These are phyloP conservation scores for Ceyx melanurus DNA, from an alignment of 2,113 vertebrate genomes.

Conservation along the genomic window DNA sequence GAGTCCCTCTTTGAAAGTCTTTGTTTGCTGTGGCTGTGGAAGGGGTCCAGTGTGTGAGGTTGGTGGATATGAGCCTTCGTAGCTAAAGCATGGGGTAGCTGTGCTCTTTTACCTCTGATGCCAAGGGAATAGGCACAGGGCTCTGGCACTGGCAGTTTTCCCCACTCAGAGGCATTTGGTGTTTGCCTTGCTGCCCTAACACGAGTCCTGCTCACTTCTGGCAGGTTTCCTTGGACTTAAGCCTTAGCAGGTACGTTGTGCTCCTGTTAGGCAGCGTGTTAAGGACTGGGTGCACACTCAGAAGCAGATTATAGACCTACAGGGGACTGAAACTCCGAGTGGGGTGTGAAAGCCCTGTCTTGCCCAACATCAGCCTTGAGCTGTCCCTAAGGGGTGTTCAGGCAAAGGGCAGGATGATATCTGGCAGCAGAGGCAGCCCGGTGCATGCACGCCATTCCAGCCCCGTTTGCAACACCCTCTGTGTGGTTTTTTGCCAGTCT, in stretches of 20 bases:
- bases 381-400: not conserved
- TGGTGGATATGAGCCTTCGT: not conserved
- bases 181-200: not conserved
- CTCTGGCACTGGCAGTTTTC: not conserved
- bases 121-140: not conserved
- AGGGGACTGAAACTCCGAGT: not conserved
- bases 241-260: not conserved
- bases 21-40: not conserved
- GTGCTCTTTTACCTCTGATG: not conserved
- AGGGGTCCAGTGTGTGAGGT: not conserved
- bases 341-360: not conserved
- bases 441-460: rapidly evolving
- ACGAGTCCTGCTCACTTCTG: not conserved
- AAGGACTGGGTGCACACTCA: not conserved
- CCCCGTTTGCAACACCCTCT: not conserved
- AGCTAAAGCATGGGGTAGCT: not conserved
- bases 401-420: not conserved
- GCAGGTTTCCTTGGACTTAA: not conserved
- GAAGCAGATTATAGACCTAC: not conserved
- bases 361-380: not conserved
- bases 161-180: not conserved
- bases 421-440: not conserved
- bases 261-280: not conserved
- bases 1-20: not conserved
- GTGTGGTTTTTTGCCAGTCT: slow-evolving; percentile 74